phyloP scores from a whole-genome alignment of 2,113 vertebrate genomes.

The Collichthys lucidus region DNA sequence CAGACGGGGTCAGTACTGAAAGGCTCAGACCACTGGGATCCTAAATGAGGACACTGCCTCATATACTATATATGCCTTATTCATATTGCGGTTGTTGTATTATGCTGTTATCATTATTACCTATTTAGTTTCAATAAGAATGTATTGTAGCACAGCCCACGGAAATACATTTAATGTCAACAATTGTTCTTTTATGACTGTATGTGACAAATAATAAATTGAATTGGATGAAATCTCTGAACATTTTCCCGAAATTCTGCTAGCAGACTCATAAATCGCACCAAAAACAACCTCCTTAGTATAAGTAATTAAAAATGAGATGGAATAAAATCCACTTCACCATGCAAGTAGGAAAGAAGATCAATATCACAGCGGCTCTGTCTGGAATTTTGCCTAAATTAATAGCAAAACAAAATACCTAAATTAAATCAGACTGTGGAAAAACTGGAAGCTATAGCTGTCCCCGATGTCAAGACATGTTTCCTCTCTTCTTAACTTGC shows the following conservation, averaged over 20 bases:
- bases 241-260: background rate
- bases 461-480: background rate
- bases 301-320: constrained; percentile 41
- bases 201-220: too few relatives aligned
- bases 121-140: too few relatives aligned
- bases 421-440: constrained; percentile 19
- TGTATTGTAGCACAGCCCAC: too few relatives aligned
- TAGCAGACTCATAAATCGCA: background rate
- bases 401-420: constrained; percentile 25
- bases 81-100: too few relatives aligned
- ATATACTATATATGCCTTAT: too few relatives aligned
- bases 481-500: background rate
- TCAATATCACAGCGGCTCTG: constrained; percentile 29
- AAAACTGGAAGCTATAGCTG: background rate
- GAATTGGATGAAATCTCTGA: background rate
- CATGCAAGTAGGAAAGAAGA: constrained; percentile 19
- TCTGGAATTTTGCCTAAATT: constrained; percentile 33
- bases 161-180: background rate
- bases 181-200: too few relatives aligned
- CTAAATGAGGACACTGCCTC: too few relatives aligned
- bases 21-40: too few relatives aligned
- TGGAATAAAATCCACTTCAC: constrained; percentile 42
- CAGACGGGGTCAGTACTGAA: too few relatives aligned
- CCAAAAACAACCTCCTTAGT: constrained; percentile 6
- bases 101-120: too few relatives aligned